Evolutionary conservation across 2,888 invertebrate genomes (phyloP), one percentile per base, ranked within the genome.

Genomic region (Netelia virgata): DNA sequence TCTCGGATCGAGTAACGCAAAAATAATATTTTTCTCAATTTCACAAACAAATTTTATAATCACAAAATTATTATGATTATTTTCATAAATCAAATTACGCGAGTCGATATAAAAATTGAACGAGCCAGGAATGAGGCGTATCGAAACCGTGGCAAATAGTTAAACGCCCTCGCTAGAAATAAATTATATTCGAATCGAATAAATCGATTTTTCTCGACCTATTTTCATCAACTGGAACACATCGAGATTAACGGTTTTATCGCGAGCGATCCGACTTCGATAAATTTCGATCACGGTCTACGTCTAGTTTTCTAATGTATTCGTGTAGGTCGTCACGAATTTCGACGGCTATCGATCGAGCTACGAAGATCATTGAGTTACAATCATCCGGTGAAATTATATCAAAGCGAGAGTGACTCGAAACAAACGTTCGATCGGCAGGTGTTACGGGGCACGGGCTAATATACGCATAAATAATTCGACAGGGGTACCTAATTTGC

Each of bases 391-490:
- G 41, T 36, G 28, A 73, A 79, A 78, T 74, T 43, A 68, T 36
- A 23, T 9, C 11, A 53, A 64, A 28, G 66, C 53, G 14, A 53
- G 64, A 50, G 61, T 59, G 43, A 69, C 14, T 66, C 50, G 59
- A 50, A 41, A 73, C 28, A 78, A 77, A 63, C 18, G 64, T 18
- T 76, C 41, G 59, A 63, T 57, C 43, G 50, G 70, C 77, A 83
- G 82, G 82, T 74, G 73, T 63, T 50, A 63, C 28, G 28, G 28
- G 55, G 53, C 78, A 18, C 55, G n/a, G 28, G 68, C 77, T 53
- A 63, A 74, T 78, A 57, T 43, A 55, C 73, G 53, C 64, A 64
- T 63, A 20, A 16, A 80, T 74, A 68, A 81, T 81, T 81, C 50
- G 23, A 74, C 66, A 74, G 63, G 18, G 63, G 14, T 10, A 47